Evolutionary conservation across 2,888 invertebrate species (phyloP), one percentile per base, ranked within the genome.

Genomic region (Tetragnatha montana): DNA sequence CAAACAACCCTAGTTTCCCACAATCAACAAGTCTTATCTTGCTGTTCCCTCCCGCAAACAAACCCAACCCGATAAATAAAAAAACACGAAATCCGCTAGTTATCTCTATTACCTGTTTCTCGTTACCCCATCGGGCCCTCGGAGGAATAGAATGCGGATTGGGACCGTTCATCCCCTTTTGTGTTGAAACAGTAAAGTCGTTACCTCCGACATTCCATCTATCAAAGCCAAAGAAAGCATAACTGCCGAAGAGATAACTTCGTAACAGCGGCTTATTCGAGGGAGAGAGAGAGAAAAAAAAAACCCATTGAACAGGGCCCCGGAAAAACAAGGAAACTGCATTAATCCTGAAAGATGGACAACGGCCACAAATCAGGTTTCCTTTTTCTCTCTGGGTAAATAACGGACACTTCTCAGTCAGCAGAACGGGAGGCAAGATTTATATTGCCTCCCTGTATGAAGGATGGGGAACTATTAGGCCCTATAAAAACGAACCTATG

Each of bases 291-390:
- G 0, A 83, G 49, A 49, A 68, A 49, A 76, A 78, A 75, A 75
- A 73, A 49, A 21, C n/a, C 86, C 79, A 14, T 79, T 19, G 79
- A 71, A 81, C 69, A 75, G 87, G 47, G 21, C 14, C 51, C 22
- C 71, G 68, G 87, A 71, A 85, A 75, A 87, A 87, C 87, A 87
- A 69, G 74, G 81, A 81, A 87, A 87, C 74, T 75, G 87, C 87
- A 87, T 87, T 87, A 81, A 87, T 87, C 68, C 81, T 60, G 87
- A 74, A 75, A 87, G 87, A 87, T 75, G 87, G 87, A 81, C 87
- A 87, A 74, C 85, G 49, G 69, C 68, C 87, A 80, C 87, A 87
- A 87, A 87, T 87, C 80, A 81, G 87, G 74, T 87, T 87, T 81
- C 50, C 22, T 74, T 87, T 80, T 80, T 87, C 50, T 87, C 50